Conservation (phyloP, 2,888 invertebrate species). For the Parasteatoda lunata region DNA sequence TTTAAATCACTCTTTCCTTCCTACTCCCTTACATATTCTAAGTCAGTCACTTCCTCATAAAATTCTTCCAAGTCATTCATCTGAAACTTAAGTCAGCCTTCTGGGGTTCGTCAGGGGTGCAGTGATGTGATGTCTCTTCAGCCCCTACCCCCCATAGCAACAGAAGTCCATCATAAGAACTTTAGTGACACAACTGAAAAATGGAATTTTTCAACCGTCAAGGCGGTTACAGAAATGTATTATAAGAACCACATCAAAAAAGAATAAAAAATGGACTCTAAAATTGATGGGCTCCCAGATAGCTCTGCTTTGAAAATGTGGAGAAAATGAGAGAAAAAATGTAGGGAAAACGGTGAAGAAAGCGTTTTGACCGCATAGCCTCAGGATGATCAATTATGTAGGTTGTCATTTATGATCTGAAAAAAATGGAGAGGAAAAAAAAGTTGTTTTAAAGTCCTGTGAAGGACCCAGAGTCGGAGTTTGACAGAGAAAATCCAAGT, state of each 20-base stretch:
- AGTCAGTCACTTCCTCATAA: not conserved
- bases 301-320: slow-evolving; percentile 36
- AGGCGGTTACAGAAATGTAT: slow-evolving; percentile 11
- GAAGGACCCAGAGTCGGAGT: too few species aligned
- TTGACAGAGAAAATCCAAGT: too few species aligned
- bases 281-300: slow-evolving; percentile 55
- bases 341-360: slow-evolving; percentile 11
- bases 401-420: slow-evolving; percentile 55
- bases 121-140: too few species aligned
- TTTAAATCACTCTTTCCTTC: too few species aligned
- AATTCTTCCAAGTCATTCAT: slow-evolving; percentile 5
- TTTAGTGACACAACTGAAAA: slow-evolving; percentile 52
- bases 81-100: slow-evolving; percentile 8
- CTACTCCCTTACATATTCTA: too few species aligned
- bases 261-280: slow-evolving; percentile 31
- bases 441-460: too few species aligned
- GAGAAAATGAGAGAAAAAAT: slow-evolving; percentile 38
- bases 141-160: not conserved
- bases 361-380: slow-evolving; percentile 51
- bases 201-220: slow-evolving; percentile 35
- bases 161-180: slow-evolving; percentile 33
- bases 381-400: slow-evolving; percentile 62
- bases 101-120: slow-evolving; percentile 4
- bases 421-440: slow-evolving; percentile 11
- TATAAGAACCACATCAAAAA: slow-evolving; percentile 53